Conservation (phyloP, 2,888 invertebrate species). For the Protonemura montana region DNA sequence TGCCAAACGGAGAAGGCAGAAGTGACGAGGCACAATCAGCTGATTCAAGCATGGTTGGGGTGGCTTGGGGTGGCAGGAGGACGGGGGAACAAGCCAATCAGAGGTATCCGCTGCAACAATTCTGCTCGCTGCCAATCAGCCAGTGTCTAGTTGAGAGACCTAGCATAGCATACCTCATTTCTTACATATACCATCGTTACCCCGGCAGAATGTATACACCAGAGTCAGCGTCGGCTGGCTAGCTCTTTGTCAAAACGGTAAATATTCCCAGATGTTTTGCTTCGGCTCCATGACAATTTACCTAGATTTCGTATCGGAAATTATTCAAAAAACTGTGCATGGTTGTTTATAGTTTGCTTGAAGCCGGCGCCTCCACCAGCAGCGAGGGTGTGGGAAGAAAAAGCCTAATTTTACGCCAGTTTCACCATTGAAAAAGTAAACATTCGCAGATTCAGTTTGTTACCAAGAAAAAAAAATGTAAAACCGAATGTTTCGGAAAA, state of each 20-base stretch:
- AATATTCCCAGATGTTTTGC: neutral
- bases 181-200: conserved; percentile 8
- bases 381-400: neutral
- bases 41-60: conserved; percentile 35
- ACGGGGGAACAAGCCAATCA: conserved; percentile 22
- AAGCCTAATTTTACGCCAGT: neutral
- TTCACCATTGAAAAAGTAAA: neutral
- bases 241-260: neutral
- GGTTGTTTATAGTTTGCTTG: neutral
- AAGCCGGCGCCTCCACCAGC: neutral
- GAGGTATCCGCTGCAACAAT: conserved; percentile 41
- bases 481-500: conserved; percentile 12
- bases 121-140: conserved; percentile 37
- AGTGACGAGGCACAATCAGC: conserved; percentile 49
- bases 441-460: conserved; percentile 7
- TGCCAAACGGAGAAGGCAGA: conserved; percentile 50
- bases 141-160: conserved; percentile 13
- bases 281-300: neutral
- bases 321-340: neutral
- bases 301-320: neutral
- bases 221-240: neutral
- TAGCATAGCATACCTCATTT: conserved; percentile 28
- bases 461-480: neutral
- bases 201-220: neutral
- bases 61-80: neutral